phyloP scores from a whole-genome alignment of 2,797 vertebrate genomes.

The Otolemur crassicaudatus region DNA sequence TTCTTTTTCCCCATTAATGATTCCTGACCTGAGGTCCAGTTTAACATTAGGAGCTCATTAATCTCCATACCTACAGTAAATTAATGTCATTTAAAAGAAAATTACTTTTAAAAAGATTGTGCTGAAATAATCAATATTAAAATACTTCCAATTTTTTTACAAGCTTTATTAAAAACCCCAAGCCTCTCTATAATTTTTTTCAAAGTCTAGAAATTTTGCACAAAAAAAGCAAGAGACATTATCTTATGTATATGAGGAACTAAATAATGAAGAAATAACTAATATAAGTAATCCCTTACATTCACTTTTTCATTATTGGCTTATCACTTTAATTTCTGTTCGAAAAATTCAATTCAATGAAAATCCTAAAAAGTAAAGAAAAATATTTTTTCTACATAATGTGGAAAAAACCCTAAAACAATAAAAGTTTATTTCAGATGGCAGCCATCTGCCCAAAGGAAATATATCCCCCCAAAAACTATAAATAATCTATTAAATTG shows the following conservation, averaged over 20 bases:
- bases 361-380: slow-evolving; percentile 44
- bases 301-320: slow-evolving; percentile 50
- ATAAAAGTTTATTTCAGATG: slow-evolving; percentile 13
- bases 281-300: slow-evolving; percentile 38
- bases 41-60: slow-evolving; percentile 6
- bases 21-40: slow-evolving; percentile 12
- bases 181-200: slow-evolving; percentile 40
- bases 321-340: slow-evolving; percentile 26
- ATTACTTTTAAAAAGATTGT: background rate
- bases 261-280: slow-evolving; percentile 45
- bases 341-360: slow-evolving; percentile 59
- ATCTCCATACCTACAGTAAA: slow-evolving; percentile 38
- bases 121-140: slow-evolving; percentile 47
- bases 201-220: slow-evolving; percentile 55
- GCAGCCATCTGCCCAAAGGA: background rate
- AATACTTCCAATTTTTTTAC: slow-evolving; percentile 12
- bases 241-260: slow-evolving; percentile 9
- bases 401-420: slow-evolving; percentile 12
- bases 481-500: slow-evolving; percentile 54
- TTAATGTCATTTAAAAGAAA: slow-evolving; percentile 27
- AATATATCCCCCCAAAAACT: background rate
- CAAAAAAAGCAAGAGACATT: slow-evolving; percentile 32
- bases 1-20: background rate
- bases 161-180: slow-evolving; percentile 49
- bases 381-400: slow-evolving; percentile 17